These are phyloP conservation scores for Pilophorus perplexus DNA, from an alignment of 2,888 invertebrate genomes.

Conservation along the genomic window DNA sequence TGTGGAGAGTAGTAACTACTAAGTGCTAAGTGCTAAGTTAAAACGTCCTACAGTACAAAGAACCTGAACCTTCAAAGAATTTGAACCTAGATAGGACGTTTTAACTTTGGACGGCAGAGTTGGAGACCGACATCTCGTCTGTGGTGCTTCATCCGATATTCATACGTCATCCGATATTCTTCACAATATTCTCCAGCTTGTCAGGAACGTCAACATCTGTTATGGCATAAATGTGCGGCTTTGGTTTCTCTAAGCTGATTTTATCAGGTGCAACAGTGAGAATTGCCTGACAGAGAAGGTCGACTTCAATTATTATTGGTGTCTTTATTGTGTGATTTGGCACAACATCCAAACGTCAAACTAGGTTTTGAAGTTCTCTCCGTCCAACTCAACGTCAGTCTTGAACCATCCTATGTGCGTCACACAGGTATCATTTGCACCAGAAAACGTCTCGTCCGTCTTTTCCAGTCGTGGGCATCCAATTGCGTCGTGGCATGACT, in stretches of 20 bases:
- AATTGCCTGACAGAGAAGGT: conserved; percentile 10
- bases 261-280: conserved; percentile 17
- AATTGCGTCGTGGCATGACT: background rate
- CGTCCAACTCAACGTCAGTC: conserved; percentile 27
- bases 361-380: conserved; percentile 10
- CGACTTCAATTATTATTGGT: conserved; percentile 28
- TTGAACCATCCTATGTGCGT: conserved; percentile 30
- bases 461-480: conserved; percentile 15
- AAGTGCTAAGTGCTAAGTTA: too few species aligned
- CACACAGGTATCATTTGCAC: conserved; percentile 21
- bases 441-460: conserved; percentile 15
- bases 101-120: too few species aligned
- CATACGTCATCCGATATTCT: too few species aligned
- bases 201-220: too few species aligned
- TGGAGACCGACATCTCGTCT: conserved; percentile 7
- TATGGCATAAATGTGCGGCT: conserved; percentile 19
- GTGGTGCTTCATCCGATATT: conserved; percentile 4
- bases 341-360: conserved; percentile 8
- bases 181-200: too few species aligned
- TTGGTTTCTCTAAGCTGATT: conserved; percentile 20
- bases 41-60: too few species aligned
- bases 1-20: conserved; percentile 7
- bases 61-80: too few species aligned
- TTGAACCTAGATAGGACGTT: too few species aligned
- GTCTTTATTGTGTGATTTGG: conserved; percentile 28